Evolutionary conservation across 1,140 invertebrate genomes (phyloP).

Genomic region (Chironomus tepperi): DNA sequence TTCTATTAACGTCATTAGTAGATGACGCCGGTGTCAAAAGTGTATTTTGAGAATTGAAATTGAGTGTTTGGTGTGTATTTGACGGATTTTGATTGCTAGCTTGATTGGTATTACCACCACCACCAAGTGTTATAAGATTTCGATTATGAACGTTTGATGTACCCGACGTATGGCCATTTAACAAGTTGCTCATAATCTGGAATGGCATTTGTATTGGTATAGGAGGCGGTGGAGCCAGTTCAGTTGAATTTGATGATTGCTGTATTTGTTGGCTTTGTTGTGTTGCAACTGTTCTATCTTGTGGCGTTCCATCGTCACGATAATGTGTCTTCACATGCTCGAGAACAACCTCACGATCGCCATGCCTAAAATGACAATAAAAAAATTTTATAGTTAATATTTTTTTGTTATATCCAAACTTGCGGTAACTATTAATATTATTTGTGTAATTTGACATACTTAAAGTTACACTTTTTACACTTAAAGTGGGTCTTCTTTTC

Average conservation of each 20-base stretch:
- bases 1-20: not conserved
- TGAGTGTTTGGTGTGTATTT: constrained; percentile 19
- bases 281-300: not conserved
- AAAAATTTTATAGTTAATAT: constrained; percentile 13
- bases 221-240: not conserved
- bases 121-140: constrained; percentile 23
- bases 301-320: constrained; percentile 30
- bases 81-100: constrained; percentile 7
- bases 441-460: constrained; percentile 43
- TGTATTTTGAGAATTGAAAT: constrained; percentile 15
- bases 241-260: not conserved
- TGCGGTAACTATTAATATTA: not conserved
- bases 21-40: not conserved
- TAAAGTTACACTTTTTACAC: constrained; percentile 77
- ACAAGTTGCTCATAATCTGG: not conserved
- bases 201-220: constrained; percentile 23
- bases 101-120: constrained; percentile 17
- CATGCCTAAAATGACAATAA: constrained; percentile 43
- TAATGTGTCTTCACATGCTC: constrained; percentile 59
- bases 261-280: not conserved
- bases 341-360: constrained; percentile 53
- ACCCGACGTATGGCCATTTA: constrained; percentile 10
- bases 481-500: constrained; percentile 59
- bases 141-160: constrained; percentile 21
- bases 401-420: too few relatives aligned